These are phyloP conservation scores for Stegana nigrithorax DNA, from an alignment of 2,888 invertebrate genomes.

Conservation along the genomic window DNA sequence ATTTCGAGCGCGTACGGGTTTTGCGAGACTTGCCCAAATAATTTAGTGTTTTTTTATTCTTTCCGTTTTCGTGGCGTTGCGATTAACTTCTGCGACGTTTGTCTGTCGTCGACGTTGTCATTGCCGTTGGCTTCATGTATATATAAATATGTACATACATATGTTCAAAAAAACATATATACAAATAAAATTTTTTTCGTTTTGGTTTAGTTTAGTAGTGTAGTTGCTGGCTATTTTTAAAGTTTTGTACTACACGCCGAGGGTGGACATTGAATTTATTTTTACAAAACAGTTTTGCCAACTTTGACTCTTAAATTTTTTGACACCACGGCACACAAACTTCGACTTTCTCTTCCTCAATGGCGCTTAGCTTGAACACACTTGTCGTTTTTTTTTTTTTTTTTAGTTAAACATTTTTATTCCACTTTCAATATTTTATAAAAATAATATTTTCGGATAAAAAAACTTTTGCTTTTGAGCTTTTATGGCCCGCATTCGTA, in stretches of 20 bases:
- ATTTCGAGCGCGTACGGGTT: not conserved
- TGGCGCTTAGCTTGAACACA: too few relatives aligned
- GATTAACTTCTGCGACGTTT: constrained; percentile 32
- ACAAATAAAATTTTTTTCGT: constrained; percentile 37
- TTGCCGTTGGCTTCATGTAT: too few relatives aligned
- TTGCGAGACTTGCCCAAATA: not conserved
- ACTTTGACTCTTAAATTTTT: not conserved
- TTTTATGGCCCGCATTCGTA: constrained; percentile 1
- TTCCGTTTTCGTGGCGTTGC: constrained; percentile 38
- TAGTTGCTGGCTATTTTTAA: constrained; percentile 56
- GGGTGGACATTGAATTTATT: constrained; percentile 61
- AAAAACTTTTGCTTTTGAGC: not conserved
- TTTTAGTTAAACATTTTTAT: not conserved
- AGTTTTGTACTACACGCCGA: constrained; percentile 49
- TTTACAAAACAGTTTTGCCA: constrained; percentile 26
- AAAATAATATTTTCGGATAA: not conserved
- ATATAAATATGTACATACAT: too few relatives aligned
- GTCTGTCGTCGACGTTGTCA: not conserved
- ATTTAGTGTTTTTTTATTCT: constrained; percentile 19
- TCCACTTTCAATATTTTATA: not conserved
- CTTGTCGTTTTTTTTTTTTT: not conserved
- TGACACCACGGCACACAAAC: too few relatives aligned
- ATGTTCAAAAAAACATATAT: too few relatives aligned
- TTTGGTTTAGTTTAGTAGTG: constrained; percentile 33
- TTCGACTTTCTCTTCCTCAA: too few relatives aligned